phyloP scores from a whole-genome alignment of 2,113 vertebrate genomes.

The Vimba vimba region DNA sequence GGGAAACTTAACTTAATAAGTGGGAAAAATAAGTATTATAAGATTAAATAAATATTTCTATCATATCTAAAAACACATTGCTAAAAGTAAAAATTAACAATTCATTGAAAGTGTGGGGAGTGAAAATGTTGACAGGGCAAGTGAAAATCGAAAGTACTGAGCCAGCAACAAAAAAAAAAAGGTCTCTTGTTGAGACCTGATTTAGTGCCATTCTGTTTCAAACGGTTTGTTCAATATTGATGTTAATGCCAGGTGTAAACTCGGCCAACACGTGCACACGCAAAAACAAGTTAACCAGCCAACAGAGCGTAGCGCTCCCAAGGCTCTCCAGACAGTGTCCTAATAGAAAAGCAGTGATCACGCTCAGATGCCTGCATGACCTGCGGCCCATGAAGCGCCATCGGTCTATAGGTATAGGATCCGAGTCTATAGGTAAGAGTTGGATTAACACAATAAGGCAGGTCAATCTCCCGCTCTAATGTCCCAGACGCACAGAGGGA shows the following conservation, averaged over 20 bases:
- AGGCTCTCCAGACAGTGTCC: conserved; percentile 6
- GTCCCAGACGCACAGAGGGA: conserved; percentile 22
- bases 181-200: neutral
- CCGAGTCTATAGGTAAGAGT: conserved; percentile 46
- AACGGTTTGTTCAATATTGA: neutral
- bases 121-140: neutral
- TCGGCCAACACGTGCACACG: neutral
- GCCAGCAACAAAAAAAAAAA: neutral
- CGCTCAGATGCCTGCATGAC: neutral
- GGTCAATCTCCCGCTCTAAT: conserved; percentile 53
- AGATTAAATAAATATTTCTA: neutral
- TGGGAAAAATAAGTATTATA: neutral
- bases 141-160: neutral
- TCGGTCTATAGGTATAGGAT: neutral
- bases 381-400: neutral
- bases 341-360: conserved; percentile 41
- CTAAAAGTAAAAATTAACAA: neutral
- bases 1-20: neutral
- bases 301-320: neutral
- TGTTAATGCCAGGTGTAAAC: conserved; percentile 22
- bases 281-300: conserved; percentile 5
- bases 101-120: neutral
- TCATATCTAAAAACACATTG: neutral
- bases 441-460: conserved; percentile 51
- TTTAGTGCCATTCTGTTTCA: conserved; percentile 18